A percentile compares a stretch with the other conserved stretches of the same genome.
Conservation (phyloP, 2,888 invertebrate species). For the Philereme transversata region DNA sequence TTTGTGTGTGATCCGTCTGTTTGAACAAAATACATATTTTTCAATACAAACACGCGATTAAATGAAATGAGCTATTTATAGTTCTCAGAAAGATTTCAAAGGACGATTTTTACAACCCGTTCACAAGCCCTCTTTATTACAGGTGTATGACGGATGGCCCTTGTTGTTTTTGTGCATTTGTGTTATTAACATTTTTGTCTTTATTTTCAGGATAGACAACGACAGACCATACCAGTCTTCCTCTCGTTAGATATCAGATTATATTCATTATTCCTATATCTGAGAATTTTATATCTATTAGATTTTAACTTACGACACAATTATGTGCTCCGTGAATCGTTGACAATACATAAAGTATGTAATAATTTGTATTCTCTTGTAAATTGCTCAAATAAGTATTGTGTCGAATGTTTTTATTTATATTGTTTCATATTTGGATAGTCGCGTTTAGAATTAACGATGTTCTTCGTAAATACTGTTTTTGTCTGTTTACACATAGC, state of each 20-base stretch:
- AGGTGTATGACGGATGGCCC: not conserved
- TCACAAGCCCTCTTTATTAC: too few relatives aligned
- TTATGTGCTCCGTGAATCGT: conserved; percentile 71
- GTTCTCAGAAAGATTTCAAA: too few relatives aligned
- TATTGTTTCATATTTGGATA: conserved; percentile 45
- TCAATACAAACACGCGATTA: too few relatives aligned
- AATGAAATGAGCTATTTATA: too few relatives aligned
- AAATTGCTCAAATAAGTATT: conserved; percentile 79
- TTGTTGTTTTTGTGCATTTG: not conserved
- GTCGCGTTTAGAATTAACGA: conserved; percentile 29
- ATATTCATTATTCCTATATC: conserved; percentile 77
- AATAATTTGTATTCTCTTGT: conserved; percentile 69
- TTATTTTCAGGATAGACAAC: conserved; percentile 70
- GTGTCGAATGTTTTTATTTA: conserved; percentile 45
- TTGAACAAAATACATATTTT: too few relatives aligned
- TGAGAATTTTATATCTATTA: conserved; percentile 77
- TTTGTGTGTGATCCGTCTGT: too few relatives aligned
- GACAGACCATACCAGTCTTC: conserved; percentile 81
- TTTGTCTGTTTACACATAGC: conserved; percentile 26
- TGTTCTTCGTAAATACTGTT: conserved; percentile 24
- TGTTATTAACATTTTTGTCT: conserved; percentile 22
- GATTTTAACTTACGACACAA: conserved; percentile 62
- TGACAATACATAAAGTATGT: conserved; percentile 78
- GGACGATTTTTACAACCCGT: too few relatives aligned
- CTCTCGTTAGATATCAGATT: conserved; percentile 79